Evolutionary conservation across 2,797 vertebrate species (phyloP).

Genomic region (Novumbra hubbsi): DNA sequence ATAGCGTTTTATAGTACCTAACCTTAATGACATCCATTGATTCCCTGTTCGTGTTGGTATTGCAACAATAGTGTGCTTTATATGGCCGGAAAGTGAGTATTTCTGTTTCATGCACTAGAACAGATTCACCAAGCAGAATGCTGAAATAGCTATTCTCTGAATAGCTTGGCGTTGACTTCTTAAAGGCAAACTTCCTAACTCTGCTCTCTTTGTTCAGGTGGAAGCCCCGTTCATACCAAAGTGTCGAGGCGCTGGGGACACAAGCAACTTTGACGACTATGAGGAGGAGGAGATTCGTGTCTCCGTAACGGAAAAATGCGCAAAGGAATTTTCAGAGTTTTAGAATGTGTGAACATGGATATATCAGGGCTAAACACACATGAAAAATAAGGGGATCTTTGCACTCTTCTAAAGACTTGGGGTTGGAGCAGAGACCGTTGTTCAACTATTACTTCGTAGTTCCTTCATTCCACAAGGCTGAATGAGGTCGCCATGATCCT

Average conservation of each 20-base stretch:
- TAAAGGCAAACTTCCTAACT: background rate
- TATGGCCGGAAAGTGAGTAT: background rate
- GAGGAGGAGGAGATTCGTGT: slow-evolving; percentile 98
- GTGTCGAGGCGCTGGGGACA: slow-evolving; percentile 98
- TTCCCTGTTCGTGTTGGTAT: slow-evolving; percentile 22
- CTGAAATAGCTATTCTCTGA: background rate
- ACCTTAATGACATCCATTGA: background rate
- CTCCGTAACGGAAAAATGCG: slow-evolving; percentile 97
- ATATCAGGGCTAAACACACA: slow-evolving; percentile 79
- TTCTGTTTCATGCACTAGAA: background rate
- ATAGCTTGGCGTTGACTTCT: background rate
- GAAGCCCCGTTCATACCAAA: slow-evolving; percentile 99
- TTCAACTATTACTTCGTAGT: slow-evolving; percentile 85
- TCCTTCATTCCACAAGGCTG: slow-evolving; percentile 93
- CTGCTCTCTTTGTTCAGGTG: slow-evolving; percentile 73
- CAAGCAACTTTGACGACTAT: slow-evolving; percentile 99
- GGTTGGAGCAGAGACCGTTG: slow-evolving; percentile 89
- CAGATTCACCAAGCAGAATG: background rate
- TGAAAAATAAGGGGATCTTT: slow-evolving; percentile 88
- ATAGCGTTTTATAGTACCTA: background rate
- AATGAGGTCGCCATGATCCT: slow-evolving; percentile 88
- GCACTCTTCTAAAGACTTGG: slow-evolving; percentile 93
- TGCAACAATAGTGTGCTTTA: background rate
- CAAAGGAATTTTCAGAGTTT: slow-evolving; percentile 98
- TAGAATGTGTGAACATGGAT: slow-evolving; percentile 80